Evolutionary conservation across 2,113 vertebrate species (phyloP), one percentile per base, ranked within the genome.

Genomic region (Eidolon helvum): DNA sequence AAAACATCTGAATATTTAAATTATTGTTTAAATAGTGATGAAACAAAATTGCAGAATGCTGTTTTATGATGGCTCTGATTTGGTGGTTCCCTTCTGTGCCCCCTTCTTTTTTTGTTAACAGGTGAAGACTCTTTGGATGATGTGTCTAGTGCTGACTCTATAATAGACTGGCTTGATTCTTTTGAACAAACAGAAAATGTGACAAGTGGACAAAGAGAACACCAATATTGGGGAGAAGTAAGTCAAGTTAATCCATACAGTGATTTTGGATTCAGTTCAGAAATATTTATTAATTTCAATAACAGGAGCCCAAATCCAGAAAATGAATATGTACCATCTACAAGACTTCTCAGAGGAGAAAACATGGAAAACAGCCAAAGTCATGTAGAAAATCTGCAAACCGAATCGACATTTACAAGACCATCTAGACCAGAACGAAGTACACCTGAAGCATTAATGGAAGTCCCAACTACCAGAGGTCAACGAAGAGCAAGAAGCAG

Each of bases 171-270:
- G 99, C 96, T 99, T 88, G 99, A 99, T 98, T 99, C 98, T 53
- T 99, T 99, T 69, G 98, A 98, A 92, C 99, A 99, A 98, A 99
- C 99, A n/a, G 99, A 99, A 96, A 99, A 99, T 97, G 99, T 99
- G 12, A 99, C 99, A 57, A 99, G 99, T 0, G 99, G 99, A 65
- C 99, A 99, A 61, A 99, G 99, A 91, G 99, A 99, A 95, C 99
- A 99, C 97, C 99, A 99, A 95, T 99, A 99, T 33, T 99, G 99
- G 99, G 98, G 98, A 93, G 99, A 99, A 11, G 98, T 99, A 65
- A 99, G 99, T 98, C 98, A 99, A 97, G 99, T 99, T 98, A 99
- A 99, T 98, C 99, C 99, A 16, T 99, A 99, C 84, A 99, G 99
- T 45, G 99, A 99, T 98, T 99, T 99, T 97, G 99, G 99, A 87